Percentiles rank a stretch among this genome's conserved stretches.
These are phyloP conservation scores for Papilio aristodemus DNA, from an alignment of 1,140 invertebrate genomes.

Conservation along the genomic window DNA sequence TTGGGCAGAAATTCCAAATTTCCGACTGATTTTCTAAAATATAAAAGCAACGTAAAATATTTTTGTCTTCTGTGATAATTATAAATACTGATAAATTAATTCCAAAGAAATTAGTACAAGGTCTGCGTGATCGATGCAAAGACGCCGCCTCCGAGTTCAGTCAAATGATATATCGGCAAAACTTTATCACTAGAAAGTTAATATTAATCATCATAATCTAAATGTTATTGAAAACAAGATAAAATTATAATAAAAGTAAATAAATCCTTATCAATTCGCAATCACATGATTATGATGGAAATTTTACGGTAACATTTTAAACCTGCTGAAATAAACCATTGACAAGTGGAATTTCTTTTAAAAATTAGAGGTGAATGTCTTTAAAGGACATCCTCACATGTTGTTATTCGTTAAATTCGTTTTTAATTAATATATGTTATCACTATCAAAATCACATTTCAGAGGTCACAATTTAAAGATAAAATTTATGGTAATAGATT, in stretches of 20 bases:
- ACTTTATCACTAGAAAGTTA: constrained; percentile 8
- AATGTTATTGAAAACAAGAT: constrained; percentile 11
- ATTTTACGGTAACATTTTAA: not conserved
- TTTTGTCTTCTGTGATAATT: not conserved
- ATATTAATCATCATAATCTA: constrained; percentile 15
- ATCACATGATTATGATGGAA: not conserved
- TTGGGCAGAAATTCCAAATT: no score
- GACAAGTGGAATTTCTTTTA: no score
- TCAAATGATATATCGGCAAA: not conserved
- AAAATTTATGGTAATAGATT: no score
- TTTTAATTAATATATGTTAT: no score
- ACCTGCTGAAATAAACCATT: no score
- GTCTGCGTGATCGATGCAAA: constrained; percentile 9
- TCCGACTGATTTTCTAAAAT: no score
- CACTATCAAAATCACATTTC: no score
- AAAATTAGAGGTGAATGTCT: no score
- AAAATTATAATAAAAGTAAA: not conserved
- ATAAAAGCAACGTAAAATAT: not conserved
- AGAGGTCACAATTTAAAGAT: no score
- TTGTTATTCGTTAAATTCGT: no score
- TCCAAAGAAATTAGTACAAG: constrained; percentile 3
- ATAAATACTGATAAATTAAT: not conserved
- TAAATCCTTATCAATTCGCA: not conserved
- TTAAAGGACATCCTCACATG: no score
- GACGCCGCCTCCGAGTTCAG: not conserved